Evolutionary conservation across 2,797 vertebrate genomes (phyloP).

Genomic region (Coccyzus lansbergi): DNA sequence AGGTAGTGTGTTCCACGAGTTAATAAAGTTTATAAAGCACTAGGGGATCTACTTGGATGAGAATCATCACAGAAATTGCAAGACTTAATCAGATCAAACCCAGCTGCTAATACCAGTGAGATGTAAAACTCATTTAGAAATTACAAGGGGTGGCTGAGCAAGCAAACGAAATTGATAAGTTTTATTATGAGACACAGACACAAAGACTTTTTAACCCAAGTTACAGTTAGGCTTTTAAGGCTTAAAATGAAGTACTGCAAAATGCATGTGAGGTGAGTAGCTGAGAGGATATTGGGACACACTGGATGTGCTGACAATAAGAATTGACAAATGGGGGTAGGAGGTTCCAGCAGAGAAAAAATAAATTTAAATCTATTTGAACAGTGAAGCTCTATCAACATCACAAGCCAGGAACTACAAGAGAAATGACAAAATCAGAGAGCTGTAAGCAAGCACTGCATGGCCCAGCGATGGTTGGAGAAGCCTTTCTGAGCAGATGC

Average conservation of each 20-base stretch:
- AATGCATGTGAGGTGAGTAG: neutral
- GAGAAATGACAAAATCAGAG: neutral
- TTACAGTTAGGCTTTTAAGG: neutral
- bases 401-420: neutral
- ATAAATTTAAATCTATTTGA: neutral
- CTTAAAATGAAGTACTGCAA: neutral
- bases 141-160: conserved; percentile 60
- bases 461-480: neutral
- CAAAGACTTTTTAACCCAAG: conserved; percentile 26
- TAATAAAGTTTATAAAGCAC: conserved; percentile 65
- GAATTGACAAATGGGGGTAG: neutral
- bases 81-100: conserved; percentile 56
- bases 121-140: conserved; percentile 65
- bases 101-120: conserved; percentile 49
- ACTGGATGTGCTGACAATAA: neutral
- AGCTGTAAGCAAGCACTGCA: neutral
- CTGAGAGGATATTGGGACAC: neutral
- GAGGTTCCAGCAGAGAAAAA: neutral
- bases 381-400: neutral
- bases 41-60: conserved; percentile 50
- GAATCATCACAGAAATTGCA: conserved; percentile 54
- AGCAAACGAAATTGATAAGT: conserved; percentile 50
- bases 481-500: neutral
- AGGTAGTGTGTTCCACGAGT: conserved; percentile 12
- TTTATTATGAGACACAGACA: neutral